Evolutionary conservation across 2,888 invertebrate genomes (phyloP), one percentile per base, ranked within the genome.

Genomic region (Cryptocephalus moraei): DNA sequence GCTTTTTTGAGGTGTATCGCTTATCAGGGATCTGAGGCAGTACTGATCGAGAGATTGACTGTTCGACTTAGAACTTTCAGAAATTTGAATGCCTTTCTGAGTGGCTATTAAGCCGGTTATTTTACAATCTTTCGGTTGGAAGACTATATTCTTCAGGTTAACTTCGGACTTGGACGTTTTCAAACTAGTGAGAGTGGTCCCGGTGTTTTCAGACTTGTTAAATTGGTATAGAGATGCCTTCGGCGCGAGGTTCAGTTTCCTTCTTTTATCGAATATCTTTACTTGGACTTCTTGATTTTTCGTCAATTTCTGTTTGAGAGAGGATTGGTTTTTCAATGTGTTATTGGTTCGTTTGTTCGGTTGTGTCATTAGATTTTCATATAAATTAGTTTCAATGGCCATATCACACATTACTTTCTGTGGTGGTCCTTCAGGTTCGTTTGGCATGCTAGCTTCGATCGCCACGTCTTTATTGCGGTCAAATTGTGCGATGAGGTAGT

Each of bases 141-240:
- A 14, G 9, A 14, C 33, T 14, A 44, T 9, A n/a, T 50, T 43
- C 9, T 33, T 10, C 22, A 53, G 48, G 32, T 50, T 49, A 8
- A 53, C 44, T 45, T 52, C 54, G 8, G 58, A 58, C 39, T 53
- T 53, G 8, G 56, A 53, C 13, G 44, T 48, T 39, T 48, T 46
- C 9, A 50, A 33, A 11, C 22, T 22, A 6, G 22, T 22, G 22
- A 22, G 6, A 22, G 22, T 22, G 6, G 22, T 22, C 3, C 22
- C 22, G 22, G 22, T 31, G 4, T 38, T 32, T 13, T 12, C 11
- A 9, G 9, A 22, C 13, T 41, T 43, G 1, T 33, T 33, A 33
- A 11, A 8, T 43, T 8, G 12, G 8, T 13, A 11, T 12, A 14
- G 34, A 11, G 3, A 22, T 43, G 10, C 33, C 11, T 13, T 36